Conservation (phyloP, 2,888 invertebrate genomes). For the Microdon myrmicae region DNA sequence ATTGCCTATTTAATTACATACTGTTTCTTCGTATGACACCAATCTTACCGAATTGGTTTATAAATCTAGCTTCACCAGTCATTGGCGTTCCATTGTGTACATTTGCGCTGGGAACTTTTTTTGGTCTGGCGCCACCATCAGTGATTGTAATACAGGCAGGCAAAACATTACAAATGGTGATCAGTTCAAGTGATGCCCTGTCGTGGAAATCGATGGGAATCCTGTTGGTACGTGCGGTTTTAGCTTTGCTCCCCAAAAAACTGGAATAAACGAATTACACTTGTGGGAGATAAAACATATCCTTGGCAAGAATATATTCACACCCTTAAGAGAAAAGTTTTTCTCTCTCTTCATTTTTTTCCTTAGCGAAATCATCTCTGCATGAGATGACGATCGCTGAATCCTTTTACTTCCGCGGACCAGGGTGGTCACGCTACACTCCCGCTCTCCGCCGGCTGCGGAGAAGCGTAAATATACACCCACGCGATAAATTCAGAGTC, state of each 20-base stretch:
- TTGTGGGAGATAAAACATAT: too few species aligned
- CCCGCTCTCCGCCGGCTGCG: too few species aligned
- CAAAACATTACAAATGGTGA: constrained; percentile 92
- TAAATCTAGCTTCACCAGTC: constrained; percentile 87
- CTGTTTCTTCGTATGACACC: constrained; percentile 97
- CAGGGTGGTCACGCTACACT: too few species aligned
- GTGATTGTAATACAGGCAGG: constrained; percentile 98
- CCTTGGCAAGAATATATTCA: too few species aligned
- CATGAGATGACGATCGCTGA: too few species aligned
- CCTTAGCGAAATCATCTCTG: too few species aligned
- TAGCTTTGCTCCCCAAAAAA: constrained; percentile 88
- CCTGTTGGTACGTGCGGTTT: constrained; percentile 79
- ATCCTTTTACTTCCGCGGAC: too few species aligned
- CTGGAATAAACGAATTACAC: constrained; percentile 78
- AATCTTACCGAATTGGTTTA: constrained; percentile 97
- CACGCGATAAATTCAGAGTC: too few species aligned
- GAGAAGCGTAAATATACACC: too few species aligned
- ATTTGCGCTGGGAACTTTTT: constrained; percentile 95
- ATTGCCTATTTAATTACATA: constrained; percentile 94
- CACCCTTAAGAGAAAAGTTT: too few species aligned
- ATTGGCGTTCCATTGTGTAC: constrained; percentile 93
- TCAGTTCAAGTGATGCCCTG: constrained; percentile 87
- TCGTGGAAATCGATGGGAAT: constrained; percentile 87
- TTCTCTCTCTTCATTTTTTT: too few species aligned
- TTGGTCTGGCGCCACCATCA: constrained; percentile 96